Evolutionary conservation across 2,113 vertebrate genomes (phyloP).

Genomic region (Xenopus laevis): DNA sequence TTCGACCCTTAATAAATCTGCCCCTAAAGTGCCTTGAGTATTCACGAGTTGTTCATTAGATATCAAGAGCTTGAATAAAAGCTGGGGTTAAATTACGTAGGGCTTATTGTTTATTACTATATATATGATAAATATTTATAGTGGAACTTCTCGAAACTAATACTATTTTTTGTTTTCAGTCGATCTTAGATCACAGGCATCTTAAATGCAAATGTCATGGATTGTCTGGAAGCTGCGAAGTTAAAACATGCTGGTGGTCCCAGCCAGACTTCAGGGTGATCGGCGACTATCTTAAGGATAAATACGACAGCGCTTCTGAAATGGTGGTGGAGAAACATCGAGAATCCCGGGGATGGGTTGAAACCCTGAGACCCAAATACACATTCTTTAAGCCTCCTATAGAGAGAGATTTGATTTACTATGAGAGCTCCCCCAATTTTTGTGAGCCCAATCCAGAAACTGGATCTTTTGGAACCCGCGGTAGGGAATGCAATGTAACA

Average conservation of each 20-base stretch:
- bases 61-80: too few species aligned
- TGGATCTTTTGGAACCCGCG: constrained; percentile 73
- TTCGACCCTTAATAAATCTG: too few species aligned
- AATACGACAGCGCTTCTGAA: constrained; percentile 76
- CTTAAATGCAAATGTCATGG: constrained; percentile 79
- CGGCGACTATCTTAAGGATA: constrained; percentile 78
- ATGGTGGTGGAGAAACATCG: constrained; percentile 79
- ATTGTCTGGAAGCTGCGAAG: constrained; percentile 75
- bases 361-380: constrained; percentile 75
- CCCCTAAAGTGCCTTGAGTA: too few species aligned
- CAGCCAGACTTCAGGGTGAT: constrained; percentile 76
- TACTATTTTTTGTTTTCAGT: constrained; percentile 50
- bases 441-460: constrained; percentile 75
- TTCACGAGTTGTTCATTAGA: too few species aligned
- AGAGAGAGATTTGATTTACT: constrained; percentile 75
- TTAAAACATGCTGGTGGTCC: constrained; percentile 81
- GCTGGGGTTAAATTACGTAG: too few species aligned
- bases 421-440: constrained; percentile 76
- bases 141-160: too few species aligned
- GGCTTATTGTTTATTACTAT: too few species aligned
- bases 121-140: background rate
- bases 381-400: constrained; percentile 75
- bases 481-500: constrained; percentile 73
- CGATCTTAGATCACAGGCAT: constrained; percentile 74
- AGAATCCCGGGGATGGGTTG: constrained; percentile 76